These are phyloP conservation scores for Bagarius yarrelli DNA, from an alignment of 2,113 vertebrate genomes.

Conservation along the genomic window DNA sequence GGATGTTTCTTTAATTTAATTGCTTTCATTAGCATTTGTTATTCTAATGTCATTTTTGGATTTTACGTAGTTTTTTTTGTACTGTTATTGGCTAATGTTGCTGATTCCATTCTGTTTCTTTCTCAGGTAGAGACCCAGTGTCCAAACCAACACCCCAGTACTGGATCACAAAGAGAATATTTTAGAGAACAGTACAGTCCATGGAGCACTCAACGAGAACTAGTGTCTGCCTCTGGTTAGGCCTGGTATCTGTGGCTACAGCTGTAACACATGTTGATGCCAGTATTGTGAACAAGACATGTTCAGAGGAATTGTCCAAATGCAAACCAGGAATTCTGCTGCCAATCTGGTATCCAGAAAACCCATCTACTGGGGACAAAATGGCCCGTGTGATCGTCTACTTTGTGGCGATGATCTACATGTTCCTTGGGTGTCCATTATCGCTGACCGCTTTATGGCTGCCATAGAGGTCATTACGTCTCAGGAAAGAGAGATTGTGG, in stretches of 20 bases:
- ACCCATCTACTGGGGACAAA: slow-evolving; percentile 97
- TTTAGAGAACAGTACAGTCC: slow-evolving; percentile 76
- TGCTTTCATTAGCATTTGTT: background rate
- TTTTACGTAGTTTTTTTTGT: background rate
- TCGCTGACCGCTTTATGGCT: slow-evolving; percentile 98
- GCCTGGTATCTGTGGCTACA: slow-evolving; percentile 83
- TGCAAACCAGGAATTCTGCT: slow-evolving; percentile 92
- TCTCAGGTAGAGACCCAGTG: slow-evolving; percentile 60
- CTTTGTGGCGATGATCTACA: slow-evolving; percentile 98
- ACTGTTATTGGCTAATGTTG: background rate
- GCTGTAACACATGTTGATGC: slow-evolving; percentile 85
- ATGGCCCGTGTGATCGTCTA: slow-evolving; percentile 98
- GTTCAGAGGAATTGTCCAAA: slow-evolving; percentile 79
- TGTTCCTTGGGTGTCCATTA: slow-evolving; percentile 98
- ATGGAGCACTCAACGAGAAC: slow-evolving; percentile 93
- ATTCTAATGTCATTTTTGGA: background rate
- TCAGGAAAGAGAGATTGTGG: slow-evolving; percentile 91
- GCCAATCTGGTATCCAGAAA: slow-evolving; percentile 98
- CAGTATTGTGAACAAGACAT: slow-evolving; percentile 83
- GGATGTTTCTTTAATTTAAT: background rate
- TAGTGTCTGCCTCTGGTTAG: slow-evolving; percentile 90
- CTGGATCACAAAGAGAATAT: slow-evolving; percentile 71
- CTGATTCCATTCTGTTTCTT: slow-evolving; percentile 44
- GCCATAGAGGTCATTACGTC: slow-evolving; percentile 99
- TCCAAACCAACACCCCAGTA: slow-evolving; percentile 64